A percentile compares a stretch with the other conserved stretches of the same genome.
Evolutionary conservation across 2,797 vertebrate species (phyloP).

Genomic region (Anniella stebbinsi): DNA sequence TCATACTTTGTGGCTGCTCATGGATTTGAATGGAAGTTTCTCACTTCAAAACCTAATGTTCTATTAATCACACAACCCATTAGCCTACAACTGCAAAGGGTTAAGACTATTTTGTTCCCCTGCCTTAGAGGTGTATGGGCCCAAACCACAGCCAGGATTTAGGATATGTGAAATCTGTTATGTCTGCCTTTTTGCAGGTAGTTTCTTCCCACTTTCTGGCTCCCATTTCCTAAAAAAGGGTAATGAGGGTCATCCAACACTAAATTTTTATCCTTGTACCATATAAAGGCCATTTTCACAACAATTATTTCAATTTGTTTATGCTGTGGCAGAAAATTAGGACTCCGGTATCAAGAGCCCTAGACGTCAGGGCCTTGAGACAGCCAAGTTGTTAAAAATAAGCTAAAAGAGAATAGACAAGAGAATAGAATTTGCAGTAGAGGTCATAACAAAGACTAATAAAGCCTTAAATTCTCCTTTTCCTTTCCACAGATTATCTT

Average conservation of each 20-base stretch:
- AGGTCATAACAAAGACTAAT: not conserved
- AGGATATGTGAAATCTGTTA: not conserved
- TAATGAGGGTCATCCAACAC: not conserved
- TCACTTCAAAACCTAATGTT: not conserved
- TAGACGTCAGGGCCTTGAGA: not conserved
- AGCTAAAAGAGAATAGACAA: not conserved
- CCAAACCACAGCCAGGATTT: not conserved
- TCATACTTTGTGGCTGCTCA: not conserved
- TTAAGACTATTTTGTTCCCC: not conserved
- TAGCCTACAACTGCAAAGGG: not conserved
- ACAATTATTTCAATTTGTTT: not conserved
- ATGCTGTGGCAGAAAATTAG: constrained; percentile 8
- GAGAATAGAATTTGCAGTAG: not conserved
- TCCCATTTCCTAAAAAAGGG: not conserved
- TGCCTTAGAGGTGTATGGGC: not conserved
- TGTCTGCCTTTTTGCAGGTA: not conserved
- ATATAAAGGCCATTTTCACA: not conserved
- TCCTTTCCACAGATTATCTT: constrained; percentile 90
- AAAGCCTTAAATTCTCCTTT: not conserved
- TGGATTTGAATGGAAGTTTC: not conserved
- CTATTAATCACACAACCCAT: not conserved
- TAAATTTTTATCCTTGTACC: not conserved
- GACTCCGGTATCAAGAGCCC: constrained; percentile 1
- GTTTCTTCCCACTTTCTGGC: not conserved
- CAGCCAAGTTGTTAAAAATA: not conserved